These are phyloP conservation scores for Tineola bisselliella DNA, from an alignment of 2,888 invertebrate genomes.

Conservation along the genomic window DNA sequence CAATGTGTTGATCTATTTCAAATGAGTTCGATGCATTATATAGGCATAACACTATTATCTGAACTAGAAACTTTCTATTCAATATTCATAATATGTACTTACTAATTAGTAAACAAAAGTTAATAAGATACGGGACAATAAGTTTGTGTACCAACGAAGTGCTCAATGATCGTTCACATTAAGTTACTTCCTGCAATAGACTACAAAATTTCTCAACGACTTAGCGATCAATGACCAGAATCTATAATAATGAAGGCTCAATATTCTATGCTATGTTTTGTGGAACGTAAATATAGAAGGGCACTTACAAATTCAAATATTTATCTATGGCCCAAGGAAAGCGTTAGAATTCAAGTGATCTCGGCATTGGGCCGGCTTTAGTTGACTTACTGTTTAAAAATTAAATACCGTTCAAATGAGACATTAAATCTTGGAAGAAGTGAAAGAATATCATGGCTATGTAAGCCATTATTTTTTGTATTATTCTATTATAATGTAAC, in stretches of 20 bases:
- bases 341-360: slow-evolving; percentile 69
- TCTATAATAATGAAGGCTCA: background rate
- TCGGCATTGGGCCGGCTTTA: slow-evolving; percentile 47
- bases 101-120: slow-evolving; percentile 67
- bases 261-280: slow-evolving; percentile 14
- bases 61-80: slow-evolving; percentile 55
- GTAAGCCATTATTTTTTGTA: too few species aligned
- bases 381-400: slow-evolving; percentile 64
- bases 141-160: slow-evolving; percentile 39
- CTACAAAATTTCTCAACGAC: background rate
- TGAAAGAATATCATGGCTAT: slow-evolving; percentile 35
- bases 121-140: slow-evolving; percentile 53
- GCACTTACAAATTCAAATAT: slow-evolving; percentile 67
- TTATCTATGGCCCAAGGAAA: slow-evolving; percentile 64
- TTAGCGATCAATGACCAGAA: slow-evolving; percentile 8
- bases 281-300: slow-evolving; percentile 24
- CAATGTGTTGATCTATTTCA: background rate
- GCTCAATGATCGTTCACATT: slow-evolving; percentile 33
- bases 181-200: slow-evolving; percentile 17
- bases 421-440: slow-evolving; percentile 33
- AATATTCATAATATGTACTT: slow-evolving; percentile 62
- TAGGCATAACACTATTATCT: background rate
- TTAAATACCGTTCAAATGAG: slow-evolving; percentile 60
- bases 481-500: too few species aligned
- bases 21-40: background rate